Evolutionary conservation across 2,113 vertebrate species (phyloP), one percentile per base, ranked within the genome.

Genomic region (Larimichthys polyactis): DNA sequence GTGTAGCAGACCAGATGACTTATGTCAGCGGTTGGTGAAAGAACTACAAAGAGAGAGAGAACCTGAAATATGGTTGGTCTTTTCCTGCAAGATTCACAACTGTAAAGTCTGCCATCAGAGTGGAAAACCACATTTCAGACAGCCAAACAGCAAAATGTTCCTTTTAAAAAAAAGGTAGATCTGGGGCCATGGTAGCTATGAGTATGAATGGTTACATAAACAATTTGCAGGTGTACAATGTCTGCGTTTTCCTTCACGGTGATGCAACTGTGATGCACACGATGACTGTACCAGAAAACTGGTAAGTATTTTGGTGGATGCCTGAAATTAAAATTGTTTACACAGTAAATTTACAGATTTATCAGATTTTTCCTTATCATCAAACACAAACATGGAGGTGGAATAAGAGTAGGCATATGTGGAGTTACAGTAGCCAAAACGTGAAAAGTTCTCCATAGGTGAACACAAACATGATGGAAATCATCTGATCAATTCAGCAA

Each of bases 61-160:
- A 16, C 17, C 2, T 77, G 49, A 67, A 46, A 27, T 58, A 81
- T 16, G 7, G 14, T 48, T 76, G 16, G 12, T n/a, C 17, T 20
- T 55, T 63, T 15, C 15, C 12, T 11, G 27, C 32, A 9, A 55
- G 22, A 55, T 36, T 63, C 36, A 29, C 1, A 20, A 40, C 5
- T 46, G 11, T 9, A n/a, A 66, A 73, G 44, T 57, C 36, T 59
- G 64, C 17, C 14, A 16, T 46, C 22, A 22, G 52, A 14, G 32
- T 20, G 24, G 11, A 64, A 3, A 73, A 59, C 0, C 15, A n/a
- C 36, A 36, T 44, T 71, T 71, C 16, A 60, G 36, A 55, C 2
- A 36, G n/a, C 5, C 4, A n/a, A 46, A 52, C 11, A 62, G 71
- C 81, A 86, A 82, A 85, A 79, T 79, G 90, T 82, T 83, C 74